Conservation (phyloP, 2,113 vertebrate genomes). For the Baryphthengus martii region DNA sequence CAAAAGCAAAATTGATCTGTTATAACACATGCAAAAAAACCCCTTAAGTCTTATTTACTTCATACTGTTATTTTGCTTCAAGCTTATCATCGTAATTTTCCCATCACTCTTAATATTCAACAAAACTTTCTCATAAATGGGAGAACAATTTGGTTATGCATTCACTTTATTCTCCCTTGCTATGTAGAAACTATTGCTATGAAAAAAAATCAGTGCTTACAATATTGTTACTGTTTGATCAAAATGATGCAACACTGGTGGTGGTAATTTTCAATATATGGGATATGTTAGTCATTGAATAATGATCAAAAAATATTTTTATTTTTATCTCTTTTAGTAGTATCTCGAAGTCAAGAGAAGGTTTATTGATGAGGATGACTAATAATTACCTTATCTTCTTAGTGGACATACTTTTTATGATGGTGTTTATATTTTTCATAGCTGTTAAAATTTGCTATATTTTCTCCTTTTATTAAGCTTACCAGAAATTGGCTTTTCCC, state of each 20-base stretch:
- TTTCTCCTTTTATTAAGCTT: not conserved
- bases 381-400: not conserved
- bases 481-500: conserved; percentile 66
- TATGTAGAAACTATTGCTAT: not conserved
- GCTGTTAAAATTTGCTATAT: not conserved
- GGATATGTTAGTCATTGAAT: not conserved
- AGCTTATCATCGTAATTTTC: not conserved
- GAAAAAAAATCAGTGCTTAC: not conserved
- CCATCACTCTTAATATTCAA: not conserved
- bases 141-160: not conserved
- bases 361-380: not conserved
- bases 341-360: not conserved
- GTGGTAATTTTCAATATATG: not conserved
- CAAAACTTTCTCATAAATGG: not conserved
- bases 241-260: not conserved
- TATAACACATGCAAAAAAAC: not conserved
- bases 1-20: not conserved
- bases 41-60: not conserved
- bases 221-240: not conserved
- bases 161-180: not conserved
- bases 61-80: not conserved
- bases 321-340: not conserved
- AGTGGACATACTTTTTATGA: not conserved
- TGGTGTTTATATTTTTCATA: not conserved
- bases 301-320: not conserved